Evolutionary conservation across 2,797 vertebrate species (phyloP).

Genomic region (Toxotes lorentzi): DNA sequence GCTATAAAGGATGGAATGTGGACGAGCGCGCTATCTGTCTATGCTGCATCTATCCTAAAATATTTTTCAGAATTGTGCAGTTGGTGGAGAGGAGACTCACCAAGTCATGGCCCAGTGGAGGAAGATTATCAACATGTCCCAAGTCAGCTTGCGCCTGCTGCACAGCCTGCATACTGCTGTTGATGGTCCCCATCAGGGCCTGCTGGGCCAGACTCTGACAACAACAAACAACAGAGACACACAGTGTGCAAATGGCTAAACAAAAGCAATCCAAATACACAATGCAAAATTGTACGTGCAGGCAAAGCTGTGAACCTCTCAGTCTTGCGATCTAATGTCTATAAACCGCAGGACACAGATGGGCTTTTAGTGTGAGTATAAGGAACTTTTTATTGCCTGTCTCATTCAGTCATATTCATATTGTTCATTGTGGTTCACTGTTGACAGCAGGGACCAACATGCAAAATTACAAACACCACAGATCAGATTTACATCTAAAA

Average conservation of each 20-base stretch:
- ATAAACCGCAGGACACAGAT: slow-evolving; percentile 34
- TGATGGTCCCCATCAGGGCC: slow-evolving; percentile 98
- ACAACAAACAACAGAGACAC: slow-evolving; percentile 53
- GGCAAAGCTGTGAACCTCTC: slow-evolving; percentile 10
- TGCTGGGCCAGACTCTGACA: slow-evolving; percentile 96
- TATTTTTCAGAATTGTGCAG: slow-evolving; percentile 17
- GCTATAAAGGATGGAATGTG: slow-evolving; percentile 15
- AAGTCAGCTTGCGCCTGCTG: slow-evolving; percentile 95
- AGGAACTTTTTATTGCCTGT: slow-evolving; percentile 7
- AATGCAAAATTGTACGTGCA: not conserved
- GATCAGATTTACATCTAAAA: slow-evolving; percentile 18
- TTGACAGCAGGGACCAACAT: slow-evolving; percentile 15
- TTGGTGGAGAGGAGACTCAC: slow-evolving; percentile 80
- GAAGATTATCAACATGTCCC: slow-evolving; percentile 92
- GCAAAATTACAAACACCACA: slow-evolving; percentile 8
- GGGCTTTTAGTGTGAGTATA: slow-evolving; percentile 10
- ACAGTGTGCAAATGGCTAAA: slow-evolving; percentile 13
- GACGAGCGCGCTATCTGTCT: not conserved
- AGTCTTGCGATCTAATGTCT: slow-evolving; percentile 21
- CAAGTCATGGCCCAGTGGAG: slow-evolving; percentile 98
- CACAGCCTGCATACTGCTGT: slow-evolving; percentile 97
- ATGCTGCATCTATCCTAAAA: slow-evolving; percentile 19
- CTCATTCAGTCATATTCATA: slow-evolving; percentile 15
- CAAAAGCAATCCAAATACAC: slow-evolving; percentile 36
- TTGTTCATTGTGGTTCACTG: slow-evolving; percentile 13